phyloP scores from a whole-genome alignment of 2,797 vertebrate genomes.

The Chaunax sp. region DNA sequence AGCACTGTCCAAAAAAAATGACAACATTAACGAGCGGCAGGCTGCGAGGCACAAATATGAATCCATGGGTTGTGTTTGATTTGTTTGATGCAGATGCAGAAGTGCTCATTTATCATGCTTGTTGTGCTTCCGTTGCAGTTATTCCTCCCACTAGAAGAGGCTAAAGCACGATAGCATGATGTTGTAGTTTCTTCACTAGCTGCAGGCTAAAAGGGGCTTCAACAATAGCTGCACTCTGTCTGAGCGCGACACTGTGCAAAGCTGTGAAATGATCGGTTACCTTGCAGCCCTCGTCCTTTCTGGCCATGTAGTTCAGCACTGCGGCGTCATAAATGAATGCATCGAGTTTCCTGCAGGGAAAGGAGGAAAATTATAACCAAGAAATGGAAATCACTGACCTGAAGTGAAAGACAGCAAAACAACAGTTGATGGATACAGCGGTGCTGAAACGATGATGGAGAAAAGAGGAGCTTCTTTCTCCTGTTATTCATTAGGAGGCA shows the following conservation, averaged over 20 bases:
- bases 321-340: slow-evolving; percentile 95
- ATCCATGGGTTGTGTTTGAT: slow-evolving; percentile 22
- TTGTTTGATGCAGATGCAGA: slow-evolving; percentile 40
- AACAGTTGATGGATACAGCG: slow-evolving; percentile 24
- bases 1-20: slow-evolving; percentile 32
- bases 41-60: slow-evolving; percentile 19
- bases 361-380: slow-evolving; percentile 21
- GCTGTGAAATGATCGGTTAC: slow-evolving; percentile 60
- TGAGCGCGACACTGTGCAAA: background rate
- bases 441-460: slow-evolving; percentile 7
- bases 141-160: background rate
- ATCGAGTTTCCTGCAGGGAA: slow-evolving; percentile 88
- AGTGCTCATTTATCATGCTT: slow-evolving; percentile 14
- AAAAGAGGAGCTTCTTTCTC: slow-evolving; percentile 5
- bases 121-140: slow-evolving; percentile 2
- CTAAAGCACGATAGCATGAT: too few relatives aligned
- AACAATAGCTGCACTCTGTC: background rate
- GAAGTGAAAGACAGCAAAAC: slow-evolving; percentile 42
- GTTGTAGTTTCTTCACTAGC: background rate
- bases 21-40: slow-evolving; percentile 52
- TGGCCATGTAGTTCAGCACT: slow-evolving; percentile 94
- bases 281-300: slow-evolving; percentile 94
- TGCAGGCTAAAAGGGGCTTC: background rate
- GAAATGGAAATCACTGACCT: slow-evolving; percentile 47
- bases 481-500: too few relatives aligned